Percentiles rank a stretch among this genome's conserved stretches.
These are phyloP conservation scores for Lemur catta DNA, from an alignment of 2,797 vertebrate genomes.

Conservation along the genomic window DNA sequence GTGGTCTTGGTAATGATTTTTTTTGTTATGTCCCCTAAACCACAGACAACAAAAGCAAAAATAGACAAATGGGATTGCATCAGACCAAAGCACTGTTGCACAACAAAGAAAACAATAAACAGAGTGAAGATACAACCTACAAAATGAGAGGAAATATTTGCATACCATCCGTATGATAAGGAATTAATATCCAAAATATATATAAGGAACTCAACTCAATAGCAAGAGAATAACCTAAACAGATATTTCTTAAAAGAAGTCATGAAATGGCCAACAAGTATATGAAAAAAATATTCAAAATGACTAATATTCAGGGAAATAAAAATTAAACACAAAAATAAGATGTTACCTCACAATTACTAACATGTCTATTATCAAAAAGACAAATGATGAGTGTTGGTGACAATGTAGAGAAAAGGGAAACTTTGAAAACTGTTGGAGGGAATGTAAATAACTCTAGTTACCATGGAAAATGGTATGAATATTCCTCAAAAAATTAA, in stretches of 20 bases:
- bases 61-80: neutral
- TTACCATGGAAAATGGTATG: neutral
- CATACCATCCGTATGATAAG: neutral
- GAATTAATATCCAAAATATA: neutral
- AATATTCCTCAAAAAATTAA: neutral
- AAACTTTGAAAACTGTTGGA: neutral
- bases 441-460: neutral
- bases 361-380: neutral
- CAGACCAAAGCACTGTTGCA: neutral
- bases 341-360: neutral
- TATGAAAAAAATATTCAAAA: neutral
- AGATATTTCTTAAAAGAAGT: neutral
- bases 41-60: neutral
- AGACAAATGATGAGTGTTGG: neutral
- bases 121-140: neutral
- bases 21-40: neutral
- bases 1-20: neutral
- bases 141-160: neutral
- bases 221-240: neutral
- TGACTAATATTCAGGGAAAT: neutral
- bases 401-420: neutral
- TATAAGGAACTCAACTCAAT: neutral
- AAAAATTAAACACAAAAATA: neutral
- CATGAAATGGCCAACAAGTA: neutral
- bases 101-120: neutral